Percentiles rank a stretch among this genome's conserved stretches.
Conservation (phyloP, 2,797 vertebrate species). For the Ctenochaetus hawaiiensis region DNA sequence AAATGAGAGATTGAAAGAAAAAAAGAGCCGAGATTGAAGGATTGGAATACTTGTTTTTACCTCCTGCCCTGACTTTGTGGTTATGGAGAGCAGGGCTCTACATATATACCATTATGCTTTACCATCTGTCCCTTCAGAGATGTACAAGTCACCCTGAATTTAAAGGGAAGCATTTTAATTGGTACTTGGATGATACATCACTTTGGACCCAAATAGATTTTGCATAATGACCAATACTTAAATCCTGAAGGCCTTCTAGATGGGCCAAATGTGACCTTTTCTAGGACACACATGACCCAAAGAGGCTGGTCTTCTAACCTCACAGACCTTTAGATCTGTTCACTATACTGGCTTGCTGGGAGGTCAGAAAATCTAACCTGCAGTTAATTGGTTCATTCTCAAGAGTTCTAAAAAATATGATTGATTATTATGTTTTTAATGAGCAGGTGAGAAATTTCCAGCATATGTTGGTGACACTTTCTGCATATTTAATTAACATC, state of each 20-base stretch:
- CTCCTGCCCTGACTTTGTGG: slow-evolving; percentile 64
- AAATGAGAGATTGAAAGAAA: slow-evolving; percentile 61
- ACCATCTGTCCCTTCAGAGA: slow-evolving; percentile 75
- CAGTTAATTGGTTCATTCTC: slow-evolving; percentile 56
- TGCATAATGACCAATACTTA: slow-evolving; percentile 71
- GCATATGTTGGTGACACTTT: slow-evolving; percentile 59
- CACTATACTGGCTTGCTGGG: slow-evolving; percentile 14
- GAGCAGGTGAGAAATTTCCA: slow-evolving; percentile 58
- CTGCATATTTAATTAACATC: slow-evolving; percentile 66
- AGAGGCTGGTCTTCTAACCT: slow-evolving; percentile 66
- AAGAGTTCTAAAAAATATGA: slow-evolving; percentile 66
- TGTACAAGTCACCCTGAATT: slow-evolving; percentile 64
- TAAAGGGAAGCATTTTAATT: slow-evolving; percentile 77
- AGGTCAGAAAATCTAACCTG: slow-evolving; percentile 66
- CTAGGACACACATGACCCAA: slow-evolving; percentile 47
- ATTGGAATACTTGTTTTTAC: slow-evolving; percentile 57
- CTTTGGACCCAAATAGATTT: slow-evolving; percentile 71
- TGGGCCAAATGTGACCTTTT: slow-evolving; percentile 56
- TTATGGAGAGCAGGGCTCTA: slow-evolving; percentile 57
- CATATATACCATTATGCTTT: slow-evolving; percentile 72
- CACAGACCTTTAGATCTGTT: slow-evolving; percentile 60
- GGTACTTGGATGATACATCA: slow-evolving; percentile 68
- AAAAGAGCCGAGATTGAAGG: slow-evolving; percentile 53
- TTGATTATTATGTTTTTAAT: slow-evolving; percentile 80
- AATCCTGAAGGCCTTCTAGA: slow-evolving; percentile 52